Evolutionary conservation across 2,888 invertebrate species (phyloP).

Genomic region (Campopleginae sp.): DNA sequence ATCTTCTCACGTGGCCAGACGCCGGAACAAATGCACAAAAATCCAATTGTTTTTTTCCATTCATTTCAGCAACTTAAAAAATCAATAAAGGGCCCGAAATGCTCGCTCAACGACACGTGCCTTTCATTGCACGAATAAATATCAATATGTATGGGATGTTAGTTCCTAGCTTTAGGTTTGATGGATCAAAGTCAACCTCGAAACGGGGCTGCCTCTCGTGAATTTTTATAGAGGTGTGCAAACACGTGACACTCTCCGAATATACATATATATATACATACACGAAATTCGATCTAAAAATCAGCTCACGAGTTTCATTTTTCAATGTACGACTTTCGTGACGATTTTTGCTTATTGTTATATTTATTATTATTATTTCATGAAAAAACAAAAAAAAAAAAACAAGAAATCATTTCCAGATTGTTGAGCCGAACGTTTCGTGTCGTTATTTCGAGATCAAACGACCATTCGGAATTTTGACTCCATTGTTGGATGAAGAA

Average conservation of each 20-base stretch:
- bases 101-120: conserved; percentile 7
- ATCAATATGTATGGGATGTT: conserved; percentile 29
- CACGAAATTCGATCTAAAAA: conserved; percentile 2
- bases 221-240: conserved; percentile 30
- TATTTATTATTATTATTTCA: neutral
- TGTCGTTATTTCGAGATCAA: neutral
- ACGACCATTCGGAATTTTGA: too few species aligned
- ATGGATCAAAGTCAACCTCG: conserved; percentile 35
- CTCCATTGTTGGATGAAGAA: too few species aligned
- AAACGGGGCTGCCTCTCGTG: conserved; percentile 23
- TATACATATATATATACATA: conserved; percentile 1
- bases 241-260: conserved; percentile 2
- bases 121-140: neutral
- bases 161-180: conserved; percentile 32
- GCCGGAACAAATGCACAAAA: neutral
- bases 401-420: neutral
- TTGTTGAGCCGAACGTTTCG: neutral
- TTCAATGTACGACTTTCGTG: conserved; percentile 22
- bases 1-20: neutral
- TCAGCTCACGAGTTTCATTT: conserved; percentile 41
- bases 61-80: conserved; percentile 4
- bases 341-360: neutral
- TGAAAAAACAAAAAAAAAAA: neutral
- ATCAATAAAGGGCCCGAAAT: conserved; percentile 3
- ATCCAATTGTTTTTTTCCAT: neutral